phyloP scores from a whole-genome alignment of 1,140 invertebrate genomes.

The Eurosta solidaginis region DNA sequence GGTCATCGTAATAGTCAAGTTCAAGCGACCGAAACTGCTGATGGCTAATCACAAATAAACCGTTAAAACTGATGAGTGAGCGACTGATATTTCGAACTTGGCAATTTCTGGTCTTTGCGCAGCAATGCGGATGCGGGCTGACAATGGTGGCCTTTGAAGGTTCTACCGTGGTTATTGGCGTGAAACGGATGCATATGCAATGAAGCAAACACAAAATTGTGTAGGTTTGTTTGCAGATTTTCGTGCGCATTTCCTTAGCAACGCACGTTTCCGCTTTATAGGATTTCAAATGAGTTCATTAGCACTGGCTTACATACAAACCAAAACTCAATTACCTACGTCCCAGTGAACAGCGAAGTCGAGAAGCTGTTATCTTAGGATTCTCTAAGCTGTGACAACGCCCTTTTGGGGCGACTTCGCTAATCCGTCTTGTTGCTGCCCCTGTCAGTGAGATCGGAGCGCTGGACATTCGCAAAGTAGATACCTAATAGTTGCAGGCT shows the following conservation, averaged over 20 bases:
- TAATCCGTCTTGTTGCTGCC: too few species aligned
- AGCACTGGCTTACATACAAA: background rate
- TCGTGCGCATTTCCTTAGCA: background rate
- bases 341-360: too few species aligned
- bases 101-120: too few species aligned
- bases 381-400: too few species aligned
- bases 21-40: background rate
- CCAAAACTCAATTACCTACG: too few species aligned
- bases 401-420: too few species aligned
- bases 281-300: background rate
- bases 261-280: background rate
- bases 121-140: background rate
- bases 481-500: too few species aligned
- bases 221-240: background rate
- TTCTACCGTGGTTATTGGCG: background rate
- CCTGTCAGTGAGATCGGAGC: too few species aligned
- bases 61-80: background rate
- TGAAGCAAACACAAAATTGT: background rate
- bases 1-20: background rate
- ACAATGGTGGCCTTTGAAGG: background rate
- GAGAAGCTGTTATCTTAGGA: too few species aligned
- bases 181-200: background rate
- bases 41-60: conserved; percentile 16
- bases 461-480: too few species aligned
- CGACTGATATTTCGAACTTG: background rate